Conservation (phyloP, 2,113 vertebrate genomes). For the Perccottus glenii region DNA sequence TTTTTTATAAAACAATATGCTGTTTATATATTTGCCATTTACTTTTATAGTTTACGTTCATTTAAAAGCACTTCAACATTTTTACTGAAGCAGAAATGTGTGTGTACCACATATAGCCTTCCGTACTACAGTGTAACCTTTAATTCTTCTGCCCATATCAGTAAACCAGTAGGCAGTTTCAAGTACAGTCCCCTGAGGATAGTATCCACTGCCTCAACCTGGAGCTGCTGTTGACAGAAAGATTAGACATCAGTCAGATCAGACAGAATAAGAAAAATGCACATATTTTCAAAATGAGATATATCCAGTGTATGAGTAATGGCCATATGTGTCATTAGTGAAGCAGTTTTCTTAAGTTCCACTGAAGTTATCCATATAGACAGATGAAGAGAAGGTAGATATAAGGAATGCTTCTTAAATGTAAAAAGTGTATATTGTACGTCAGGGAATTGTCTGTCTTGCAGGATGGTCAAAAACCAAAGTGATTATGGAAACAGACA, state of each 20-base stretch:
- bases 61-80: no score
- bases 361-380: neutral
- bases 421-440: neutral
- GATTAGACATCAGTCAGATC: neutral
- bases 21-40: no score
- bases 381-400: conserved; percentile 23
- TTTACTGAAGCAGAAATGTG: no score
- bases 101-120: no score
- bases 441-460: conserved; percentile 24
- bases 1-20: no score
- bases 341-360: conserved; percentile 1
- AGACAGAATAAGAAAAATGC: conserved; percentile 6
- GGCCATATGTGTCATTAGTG: conserved; percentile 7
- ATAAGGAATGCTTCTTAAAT: conserved; percentile 1
- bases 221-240: conserved; percentile 2
- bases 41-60: no score
- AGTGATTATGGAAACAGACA: conserved; percentile 35
- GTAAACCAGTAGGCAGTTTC: conserved; percentile 12
- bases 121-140: neutral
- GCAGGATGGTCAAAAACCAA: conserved; percentile 28
- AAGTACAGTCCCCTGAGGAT: conserved; percentile 5
- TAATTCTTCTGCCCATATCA: conserved; percentile 1
- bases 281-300: neutral
- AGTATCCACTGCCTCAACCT: conserved; percentile 1
- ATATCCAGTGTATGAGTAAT: neutral